Conservation (phyloP, 2,113 vertebrate species). For the Otis tarda region DNA sequence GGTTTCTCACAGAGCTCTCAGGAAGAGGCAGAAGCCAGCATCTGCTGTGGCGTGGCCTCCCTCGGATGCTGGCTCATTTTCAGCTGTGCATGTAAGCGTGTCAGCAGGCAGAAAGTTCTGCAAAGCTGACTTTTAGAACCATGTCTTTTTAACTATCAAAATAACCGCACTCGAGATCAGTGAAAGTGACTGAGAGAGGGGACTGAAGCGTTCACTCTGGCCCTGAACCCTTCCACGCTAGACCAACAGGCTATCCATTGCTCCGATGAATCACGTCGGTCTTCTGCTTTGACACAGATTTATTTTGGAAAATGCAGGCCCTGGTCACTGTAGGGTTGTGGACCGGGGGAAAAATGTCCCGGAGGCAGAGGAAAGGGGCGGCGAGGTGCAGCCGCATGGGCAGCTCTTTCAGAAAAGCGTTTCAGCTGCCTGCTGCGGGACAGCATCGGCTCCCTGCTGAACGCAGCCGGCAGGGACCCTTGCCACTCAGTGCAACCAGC, state of each 20-base stretch:
- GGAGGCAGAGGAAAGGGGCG: too few relatives aligned
- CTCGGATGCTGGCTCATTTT: not conserved
- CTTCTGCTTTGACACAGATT: not conserved
- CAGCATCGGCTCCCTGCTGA: accelerated
- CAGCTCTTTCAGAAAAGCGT: not conserved
- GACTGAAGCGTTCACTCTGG: not conserved
- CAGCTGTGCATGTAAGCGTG: not conserved
- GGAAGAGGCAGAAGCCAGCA: not conserved
- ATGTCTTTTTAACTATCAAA: not conserved
- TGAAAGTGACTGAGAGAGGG: not conserved
- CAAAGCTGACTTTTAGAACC: not conserved
- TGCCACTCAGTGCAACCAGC: accelerated
- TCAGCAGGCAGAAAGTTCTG: not conserved
- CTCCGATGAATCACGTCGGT: not conserved
- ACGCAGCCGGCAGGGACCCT: accelerated
- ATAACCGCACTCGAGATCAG: not conserved
- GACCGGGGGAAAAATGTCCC: not conserved
- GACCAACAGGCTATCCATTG: too few relatives aligned
- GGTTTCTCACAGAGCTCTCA: not conserved
- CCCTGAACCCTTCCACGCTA: not conserved
- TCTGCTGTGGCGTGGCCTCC: not conserved
- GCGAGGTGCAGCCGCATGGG: accelerated
- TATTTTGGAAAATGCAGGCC: not conserved
- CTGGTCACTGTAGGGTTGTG: too few relatives aligned
- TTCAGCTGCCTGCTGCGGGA: not conserved